Evolutionary conservation across 2,888 invertebrate species (phyloP), one percentile per base, ranked within the genome.

Genomic region (Apeira syringaria): DNA sequence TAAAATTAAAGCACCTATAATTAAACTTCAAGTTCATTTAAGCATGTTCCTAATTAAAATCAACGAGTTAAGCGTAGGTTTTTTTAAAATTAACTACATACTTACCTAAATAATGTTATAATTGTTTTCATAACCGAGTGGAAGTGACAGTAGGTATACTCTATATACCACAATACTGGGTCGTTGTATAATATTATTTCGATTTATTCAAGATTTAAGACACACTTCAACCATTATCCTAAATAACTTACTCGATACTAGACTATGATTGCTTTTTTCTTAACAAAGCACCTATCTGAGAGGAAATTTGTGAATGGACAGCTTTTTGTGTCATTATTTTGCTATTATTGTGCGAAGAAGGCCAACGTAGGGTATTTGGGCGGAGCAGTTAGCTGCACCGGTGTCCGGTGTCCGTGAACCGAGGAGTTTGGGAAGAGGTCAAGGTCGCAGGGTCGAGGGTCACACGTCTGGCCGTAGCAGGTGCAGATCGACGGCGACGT

Each of bases 401-500:
- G 28, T 27, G 15, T 9, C 11, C 31, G 31, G 2, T 15, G 4
- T n/a, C n/a, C n/a, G n/a, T 10, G 29, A 3, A 26, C 36, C 24
- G 15, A 13, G 29, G 11, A 17, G 17, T 17, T 9, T 15, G 28
- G 32, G n/a, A n/a, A 12, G 38, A 22, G 7, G 20, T 2, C 3
- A 5, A 9, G 24, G 8, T 3, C 20, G 9, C 9, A 9, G 24
- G 3, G 24, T 3, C 7, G n/a, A 22, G 29, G 49, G 36, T 84
- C 72, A 87, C 55, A 80, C 80, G 56, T 90, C 89, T 9, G 90
- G 90, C 26, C 87, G 76, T 36, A 90, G 64, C 2, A 89, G 75
- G 52, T 90, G 90, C 4, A 90, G 75, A 56, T 90, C 90, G 48
- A 90, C 88, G 38, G 88, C 78, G 38, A 89, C 88, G 60, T 88